Conservation (phyloP, 2,113 vertebrate species). For the Aleadryas rufinucha region DNA sequence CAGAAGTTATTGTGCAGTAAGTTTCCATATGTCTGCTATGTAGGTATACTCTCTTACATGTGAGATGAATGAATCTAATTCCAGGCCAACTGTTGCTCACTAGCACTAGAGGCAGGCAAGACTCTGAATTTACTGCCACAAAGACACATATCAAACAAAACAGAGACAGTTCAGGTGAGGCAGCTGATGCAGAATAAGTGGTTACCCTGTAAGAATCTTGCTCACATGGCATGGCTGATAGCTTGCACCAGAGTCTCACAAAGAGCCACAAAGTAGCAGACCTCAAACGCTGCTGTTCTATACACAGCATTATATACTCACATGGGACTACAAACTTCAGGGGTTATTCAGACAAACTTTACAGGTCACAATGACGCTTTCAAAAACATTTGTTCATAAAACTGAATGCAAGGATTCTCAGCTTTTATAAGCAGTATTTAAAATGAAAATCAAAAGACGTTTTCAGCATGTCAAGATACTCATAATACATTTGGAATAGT, state of each 20-base stretch:
- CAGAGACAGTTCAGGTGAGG: neutral
- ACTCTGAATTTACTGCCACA: neutral
- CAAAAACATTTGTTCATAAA: neutral
- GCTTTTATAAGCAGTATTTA: neutral
- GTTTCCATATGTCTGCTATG: neutral
- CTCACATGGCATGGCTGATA: neutral
- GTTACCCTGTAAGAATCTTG: neutral
- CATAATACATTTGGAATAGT: neutral
- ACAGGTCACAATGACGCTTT: neutral
- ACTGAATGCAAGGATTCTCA: neutral
- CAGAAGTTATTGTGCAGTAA: rapidly evolving
- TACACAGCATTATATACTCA: neutral
- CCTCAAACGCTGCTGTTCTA: neutral
- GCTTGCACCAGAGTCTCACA: neutral
- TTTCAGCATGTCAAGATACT: neutral
- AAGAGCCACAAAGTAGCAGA: neutral
- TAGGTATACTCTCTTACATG: rapidly evolving
- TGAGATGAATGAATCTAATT: neutral
- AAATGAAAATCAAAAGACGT: neutral
- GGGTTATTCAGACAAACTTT: neutral
- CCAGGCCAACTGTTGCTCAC: neutral
- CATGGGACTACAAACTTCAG: neutral
- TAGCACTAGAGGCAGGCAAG: neutral
- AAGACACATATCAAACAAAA: neutral
- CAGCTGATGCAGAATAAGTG: neutral